Percentiles rank a stretch among this genome's conserved stretches.
phyloP scores from a whole-genome alignment of 2,888 invertebrate genomes.

The Malthinus flaveolus region DNA sequence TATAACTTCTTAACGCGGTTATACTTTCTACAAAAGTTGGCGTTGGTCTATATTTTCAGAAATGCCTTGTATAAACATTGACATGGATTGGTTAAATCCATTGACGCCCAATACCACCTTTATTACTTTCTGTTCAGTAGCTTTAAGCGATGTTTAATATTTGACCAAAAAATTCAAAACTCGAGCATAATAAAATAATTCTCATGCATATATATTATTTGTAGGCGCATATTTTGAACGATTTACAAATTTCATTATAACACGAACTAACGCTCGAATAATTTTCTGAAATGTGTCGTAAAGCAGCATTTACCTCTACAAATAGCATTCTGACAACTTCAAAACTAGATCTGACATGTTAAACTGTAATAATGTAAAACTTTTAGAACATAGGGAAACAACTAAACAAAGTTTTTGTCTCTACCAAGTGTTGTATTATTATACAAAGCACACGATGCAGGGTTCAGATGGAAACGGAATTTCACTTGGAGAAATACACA shows the following conservation, averaged over 20 bases:
- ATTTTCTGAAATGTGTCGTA: constrained; percentile 17
- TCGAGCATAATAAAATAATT: no score
- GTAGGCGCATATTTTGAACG: no score
- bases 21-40: no score
- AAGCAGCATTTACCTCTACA: constrained; percentile 8
- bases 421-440: constrained; percentile 18
- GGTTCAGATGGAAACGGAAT: constrained; percentile 24
- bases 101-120: no score
- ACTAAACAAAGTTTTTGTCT: constrained; percentile 24
- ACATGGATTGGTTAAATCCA: no score
- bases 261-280: constrained; percentile 14
- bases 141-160: no score
- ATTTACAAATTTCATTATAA: constrained; percentile 9
- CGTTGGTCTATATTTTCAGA: no score
- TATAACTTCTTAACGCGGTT: no score
- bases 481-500: constrained; percentile 24
- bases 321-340: constrained; percentile 23
- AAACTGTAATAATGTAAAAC: constrained; percentile 24
- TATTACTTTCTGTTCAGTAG: no score
- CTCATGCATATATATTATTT: no score
- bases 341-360: constrained; percentile 28
- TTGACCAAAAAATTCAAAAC: no score
- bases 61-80: no score
- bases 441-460: constrained; percentile 22
- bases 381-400: constrained; percentile 24